Evolutionary conservation across 2,888 invertebrate species (phyloP).

Genomic region (Lepidochitona cinerea): DNA sequence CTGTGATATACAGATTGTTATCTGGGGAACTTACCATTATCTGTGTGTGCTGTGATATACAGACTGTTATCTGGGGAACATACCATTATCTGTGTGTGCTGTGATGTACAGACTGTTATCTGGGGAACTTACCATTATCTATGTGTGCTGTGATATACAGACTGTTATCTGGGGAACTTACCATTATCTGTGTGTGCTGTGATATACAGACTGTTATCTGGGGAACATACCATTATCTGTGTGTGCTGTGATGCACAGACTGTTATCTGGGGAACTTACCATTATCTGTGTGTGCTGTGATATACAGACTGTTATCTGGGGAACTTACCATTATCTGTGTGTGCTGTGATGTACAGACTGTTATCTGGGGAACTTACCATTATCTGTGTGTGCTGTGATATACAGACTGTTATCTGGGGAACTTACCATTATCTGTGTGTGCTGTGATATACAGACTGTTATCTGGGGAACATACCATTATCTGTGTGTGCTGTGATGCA

Average conservation of each 20-base stretch:
- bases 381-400: too few relatives aligned
- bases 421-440: too few relatives aligned
- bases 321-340: too few relatives aligned
- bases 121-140: slow-evolving; percentile 71
- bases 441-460: too few relatives aligned
- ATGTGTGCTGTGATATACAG: not conserved
- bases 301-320: too few relatives aligned
- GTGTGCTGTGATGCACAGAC: too few relatives aligned
- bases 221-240: slow-evolving; percentile 70
- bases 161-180: slow-evolving; percentile 41
- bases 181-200: slow-evolving; percentile 80
- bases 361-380: too few relatives aligned
- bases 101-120: slow-evolving; percentile 77
- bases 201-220: slow-evolving; percentile 77
- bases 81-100: slow-evolving; percentile 79
- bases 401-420: too few relatives aligned
- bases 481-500: slow-evolving; percentile 80
- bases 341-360: too few relatives aligned
- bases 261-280: too few relatives aligned
- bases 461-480: slow-evolving; percentile 74
- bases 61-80: slow-evolving; percentile 31
- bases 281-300: too few relatives aligned
- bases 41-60: not conserved
- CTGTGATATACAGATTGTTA: not conserved
- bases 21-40: not conserved